phyloP scores from a whole-genome alignment of 1,140 invertebrate genomes.

The Cataglyphis hispanica region DNA sequence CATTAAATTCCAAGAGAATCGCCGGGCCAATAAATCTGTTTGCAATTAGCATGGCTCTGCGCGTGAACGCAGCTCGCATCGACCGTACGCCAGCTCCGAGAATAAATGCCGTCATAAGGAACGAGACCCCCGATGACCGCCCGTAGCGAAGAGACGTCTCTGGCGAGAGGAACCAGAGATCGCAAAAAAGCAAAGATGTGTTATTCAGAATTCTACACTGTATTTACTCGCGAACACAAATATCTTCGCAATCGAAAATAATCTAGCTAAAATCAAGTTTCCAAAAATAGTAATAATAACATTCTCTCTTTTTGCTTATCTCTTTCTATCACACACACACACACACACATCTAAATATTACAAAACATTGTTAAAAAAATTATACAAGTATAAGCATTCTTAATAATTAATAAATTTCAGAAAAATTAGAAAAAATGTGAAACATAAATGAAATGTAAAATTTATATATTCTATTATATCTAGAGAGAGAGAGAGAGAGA shows the following conservation, averaged over 20 bases:
- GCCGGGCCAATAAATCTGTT: slow-evolving; percentile 84
- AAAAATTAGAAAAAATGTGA: background rate
- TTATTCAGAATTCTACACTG: slow-evolving; percentile 7
- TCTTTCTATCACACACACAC: background rate
- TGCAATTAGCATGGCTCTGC: slow-evolving; percentile 84
- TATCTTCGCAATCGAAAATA: background rate
- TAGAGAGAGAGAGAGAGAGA: background rate
- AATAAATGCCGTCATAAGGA: slow-evolving; percentile 84
- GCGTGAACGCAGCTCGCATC: slow-evolving; percentile 79
- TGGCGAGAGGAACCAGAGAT: slow-evolving; percentile 54
- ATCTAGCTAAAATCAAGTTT: background rate
- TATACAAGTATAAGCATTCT: background rate
- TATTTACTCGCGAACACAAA: slow-evolving; percentile 3
- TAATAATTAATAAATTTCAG: background rate
- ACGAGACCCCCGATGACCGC: slow-evolving; percentile 80
- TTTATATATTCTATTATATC: background rate
- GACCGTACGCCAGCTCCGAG: slow-evolving; percentile 67
- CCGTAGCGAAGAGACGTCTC: slow-evolving; percentile 78
- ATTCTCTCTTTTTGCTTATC: background rate
- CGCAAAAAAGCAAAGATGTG: slow-evolving; percentile 28
- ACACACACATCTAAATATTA: background rate
- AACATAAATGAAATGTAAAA: background rate
- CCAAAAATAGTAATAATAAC: background rate
- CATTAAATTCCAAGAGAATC: slow-evolving; percentile 75
- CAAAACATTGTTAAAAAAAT: background rate